Base-by-base conservation (phyloP, 2,797 vertebrate genomes). In the Tokudaia tokunoshimensis region DNA sequence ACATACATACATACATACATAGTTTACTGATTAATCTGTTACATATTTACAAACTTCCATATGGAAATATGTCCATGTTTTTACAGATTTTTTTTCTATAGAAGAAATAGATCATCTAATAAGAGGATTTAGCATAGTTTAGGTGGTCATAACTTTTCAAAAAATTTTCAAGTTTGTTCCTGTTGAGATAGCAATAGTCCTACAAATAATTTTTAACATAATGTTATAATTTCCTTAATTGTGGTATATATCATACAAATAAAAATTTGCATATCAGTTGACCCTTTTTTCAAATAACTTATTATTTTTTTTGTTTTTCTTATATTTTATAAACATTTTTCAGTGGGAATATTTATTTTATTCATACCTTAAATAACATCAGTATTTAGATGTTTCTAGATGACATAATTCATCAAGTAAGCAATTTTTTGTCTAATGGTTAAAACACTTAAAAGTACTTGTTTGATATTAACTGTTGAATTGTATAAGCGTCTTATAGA, bases 391-490 rank as follows among this genome's bases (percentile, higher is more conserved):
- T 41, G 12, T 87, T 95, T 93, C 82, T 83, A 50, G 20, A 47
- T 44, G 59, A 22, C 24, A 13, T 55, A 57, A n/a, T 94, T 72
- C 74, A 79, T 84, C 24, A 93, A 41, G 22, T 61, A 76, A 90
- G 29, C 0, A 13, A 87, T 26, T 79, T 80, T 31, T 82, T 93
- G 1, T 79, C 7, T 87, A 50, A 87, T 91, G 61, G 29, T 52
- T 88, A 91, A 91, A 91, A 83, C 72, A 82, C n/a, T 72, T 83
- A 63, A 61, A 78, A 87, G 4, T 5, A 47, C 10, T 93, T 83
- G 17, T 57, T 93, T 65, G 41, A 0, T 57, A 22, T 57, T 95
- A 88, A 72, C 1, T 81, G 17, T 70, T 81, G 26, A 87, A 70
- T 79, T 67, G n/a, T n/a, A 47, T 29, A 44, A 79, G 34, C n/a